phyloP scores from a whole-genome alignment of 2,797 vertebrate genomes.

The Prunella strophiata region DNA sequence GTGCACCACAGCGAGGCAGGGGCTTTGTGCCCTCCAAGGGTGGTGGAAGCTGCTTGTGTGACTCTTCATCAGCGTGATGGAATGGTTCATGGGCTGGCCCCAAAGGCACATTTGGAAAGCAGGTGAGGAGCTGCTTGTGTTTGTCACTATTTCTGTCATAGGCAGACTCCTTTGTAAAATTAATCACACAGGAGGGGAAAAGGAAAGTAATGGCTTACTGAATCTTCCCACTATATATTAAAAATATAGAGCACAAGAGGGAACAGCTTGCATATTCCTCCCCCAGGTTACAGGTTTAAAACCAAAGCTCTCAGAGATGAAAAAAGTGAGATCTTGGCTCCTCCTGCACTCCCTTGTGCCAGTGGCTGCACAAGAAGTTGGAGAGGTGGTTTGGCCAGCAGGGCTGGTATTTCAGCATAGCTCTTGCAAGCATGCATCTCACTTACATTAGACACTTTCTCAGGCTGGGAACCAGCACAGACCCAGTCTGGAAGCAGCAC shows the following conservation, averaged over 20 bases:
- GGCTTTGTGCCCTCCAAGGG: neutral
- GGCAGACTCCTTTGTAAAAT: neutral
- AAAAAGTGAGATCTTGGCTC: neutral
- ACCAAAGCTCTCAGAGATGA: neutral
- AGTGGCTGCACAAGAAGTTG: neutral
- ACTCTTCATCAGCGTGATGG: neutral
- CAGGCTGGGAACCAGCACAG: neutral
- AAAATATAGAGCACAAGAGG: neutral
- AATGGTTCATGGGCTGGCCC: neutral
- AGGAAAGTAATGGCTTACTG: neutral
- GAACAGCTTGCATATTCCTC: neutral
- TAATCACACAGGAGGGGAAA: neutral
- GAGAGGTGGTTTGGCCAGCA: neutral
- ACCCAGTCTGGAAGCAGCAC: neutral
- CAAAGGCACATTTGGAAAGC: neutral
- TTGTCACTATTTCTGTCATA: neutral
- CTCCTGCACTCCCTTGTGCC: neutral
- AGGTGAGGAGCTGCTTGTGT: neutral
- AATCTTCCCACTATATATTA: neutral
- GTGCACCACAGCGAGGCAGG: neutral
- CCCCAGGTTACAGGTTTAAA: neutral
- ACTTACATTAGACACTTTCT: neutral
- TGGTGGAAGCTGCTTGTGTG: neutral
- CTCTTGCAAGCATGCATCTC: fast-evolving
- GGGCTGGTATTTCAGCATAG: neutral